phyloP scores from a whole-genome alignment of 2,113 vertebrate genomes.

The Epinephelus fuscoguttatus region DNA sequence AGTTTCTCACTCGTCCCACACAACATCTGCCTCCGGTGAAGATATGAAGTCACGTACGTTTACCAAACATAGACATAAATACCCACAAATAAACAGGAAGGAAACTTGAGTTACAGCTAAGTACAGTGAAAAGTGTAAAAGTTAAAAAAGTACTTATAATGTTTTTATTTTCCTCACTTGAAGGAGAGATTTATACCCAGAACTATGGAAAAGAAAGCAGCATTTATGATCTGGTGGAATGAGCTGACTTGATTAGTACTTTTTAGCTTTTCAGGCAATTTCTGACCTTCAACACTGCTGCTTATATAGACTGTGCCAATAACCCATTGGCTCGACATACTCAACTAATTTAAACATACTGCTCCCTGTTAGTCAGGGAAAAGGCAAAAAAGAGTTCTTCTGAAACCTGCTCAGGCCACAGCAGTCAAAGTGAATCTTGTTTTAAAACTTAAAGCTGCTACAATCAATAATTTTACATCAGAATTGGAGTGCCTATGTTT shows the following conservation, averaged over 20 bases:
- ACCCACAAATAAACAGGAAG: slow-evolving; percentile 9
- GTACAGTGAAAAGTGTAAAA: not conserved
- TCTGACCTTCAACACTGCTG: slow-evolving; percentile 23
- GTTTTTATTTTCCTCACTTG: not conserved
- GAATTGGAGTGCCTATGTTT: not conserved
- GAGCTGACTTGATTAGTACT: not conserved
- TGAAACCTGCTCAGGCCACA: not conserved
- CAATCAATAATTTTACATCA: not conserved
- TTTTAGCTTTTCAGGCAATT: not conserved
- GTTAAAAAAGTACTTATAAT: not conserved
- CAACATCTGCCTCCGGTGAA: slow-evolving; percentile 67
- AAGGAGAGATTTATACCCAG: not conserved
- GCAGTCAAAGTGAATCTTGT: not conserved
- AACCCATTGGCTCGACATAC: not conserved
- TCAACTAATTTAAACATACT: slow-evolving; percentile 9
- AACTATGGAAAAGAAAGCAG: not conserved
- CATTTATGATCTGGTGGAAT: slow-evolving; percentile 18
- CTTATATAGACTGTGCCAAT: not conserved
- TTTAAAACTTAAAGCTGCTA: not conserved
- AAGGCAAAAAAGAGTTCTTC: not conserved
- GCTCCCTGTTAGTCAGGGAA: not conserved
- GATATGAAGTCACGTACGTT: slow-evolving; percentile 40
- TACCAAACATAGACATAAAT: not conserved
- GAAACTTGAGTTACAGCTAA: not conserved
- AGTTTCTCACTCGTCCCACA: slow-evolving; percentile 56